Conservation (phyloP, 1,140 invertebrate genomes). For the Pogonomyrmex barbatus region DNA sequence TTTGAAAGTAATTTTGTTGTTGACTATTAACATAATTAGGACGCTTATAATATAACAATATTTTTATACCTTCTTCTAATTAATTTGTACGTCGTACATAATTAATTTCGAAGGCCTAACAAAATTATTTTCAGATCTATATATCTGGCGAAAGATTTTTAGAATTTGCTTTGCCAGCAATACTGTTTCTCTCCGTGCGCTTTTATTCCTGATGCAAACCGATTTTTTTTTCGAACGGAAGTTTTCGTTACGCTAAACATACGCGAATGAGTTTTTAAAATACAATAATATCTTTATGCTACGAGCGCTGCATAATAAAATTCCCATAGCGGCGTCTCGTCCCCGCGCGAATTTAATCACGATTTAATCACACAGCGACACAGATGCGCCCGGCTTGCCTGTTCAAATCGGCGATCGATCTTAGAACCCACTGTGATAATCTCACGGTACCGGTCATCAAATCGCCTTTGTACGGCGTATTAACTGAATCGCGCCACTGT, state of each 20-base stretch:
- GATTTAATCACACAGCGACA: neutral
- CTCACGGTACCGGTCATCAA: neutral
- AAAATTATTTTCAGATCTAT: too few relatives aligned
- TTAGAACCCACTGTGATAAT: conserved; percentile 2
- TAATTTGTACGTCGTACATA: too few relatives aligned
- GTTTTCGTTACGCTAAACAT: neutral
- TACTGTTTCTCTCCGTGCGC: neutral
- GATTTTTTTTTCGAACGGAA: neutral
- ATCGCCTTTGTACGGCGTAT: neutral
- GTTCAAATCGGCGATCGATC: neutral
- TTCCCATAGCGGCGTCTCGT: neutral
- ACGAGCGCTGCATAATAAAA: too few relatives aligned
- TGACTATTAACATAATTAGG: too few relatives aligned
- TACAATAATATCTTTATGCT: neutral
- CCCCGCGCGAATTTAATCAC: neutral
- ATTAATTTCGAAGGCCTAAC: too few relatives aligned
- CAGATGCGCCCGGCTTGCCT: neutral
- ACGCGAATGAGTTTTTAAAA: neutral
- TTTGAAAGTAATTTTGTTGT: too few relatives aligned
- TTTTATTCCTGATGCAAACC: neutral
- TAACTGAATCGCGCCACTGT: conserved; percentile 14
- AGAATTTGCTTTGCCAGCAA: too few relatives aligned
- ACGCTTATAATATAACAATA: too few relatives aligned
- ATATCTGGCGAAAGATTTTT: too few relatives aligned
- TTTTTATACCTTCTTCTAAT: too few relatives aligned